These are phyloP conservation scores for Acanthococcus lagerstroemiae DNA, from an alignment of 2,888 invertebrate genomes.

Conservation along the genomic window DNA sequence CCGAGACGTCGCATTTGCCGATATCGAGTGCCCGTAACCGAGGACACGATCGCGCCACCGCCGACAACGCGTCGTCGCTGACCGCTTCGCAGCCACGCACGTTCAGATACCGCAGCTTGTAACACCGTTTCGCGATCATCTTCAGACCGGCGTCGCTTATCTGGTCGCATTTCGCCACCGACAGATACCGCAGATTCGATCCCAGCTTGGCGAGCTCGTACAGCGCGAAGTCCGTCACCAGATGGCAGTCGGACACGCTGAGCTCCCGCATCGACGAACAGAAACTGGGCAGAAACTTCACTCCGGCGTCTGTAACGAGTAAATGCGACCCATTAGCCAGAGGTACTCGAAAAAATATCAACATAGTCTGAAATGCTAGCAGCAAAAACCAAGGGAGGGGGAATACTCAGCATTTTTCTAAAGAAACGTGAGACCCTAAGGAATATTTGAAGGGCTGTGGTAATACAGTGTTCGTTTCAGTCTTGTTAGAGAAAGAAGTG, in stretches of 20 bases:
- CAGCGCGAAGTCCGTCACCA: slow-evolving; percentile 81
- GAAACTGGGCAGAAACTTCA: slow-evolving; percentile 85
- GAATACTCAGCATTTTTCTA: too few species aligned
- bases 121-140: slow-evolving; percentile 76
- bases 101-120: slow-evolving; percentile 79
- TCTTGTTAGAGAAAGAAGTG: too few species aligned
- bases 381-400: too few species aligned
- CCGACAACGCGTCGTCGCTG: slow-evolving; percentile 83
- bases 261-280: slow-evolving; percentile 74
- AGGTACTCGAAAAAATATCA: too few species aligned
- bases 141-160: slow-evolving; percentile 83
- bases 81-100: slow-evolving; percentile 86
- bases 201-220: slow-evolving; percentile 80
- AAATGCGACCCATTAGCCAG: too few species aligned
- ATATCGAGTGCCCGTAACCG: slow-evolving; percentile 77
- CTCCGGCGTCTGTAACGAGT: slow-evolving; percentile 62
- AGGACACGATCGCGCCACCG: slow-evolving; percentile 74
- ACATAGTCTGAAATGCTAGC: too few species aligned
- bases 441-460: too few species aligned
- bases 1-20: slow-evolving; percentile 88
- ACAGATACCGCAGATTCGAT: slow-evolving; percentile 79
- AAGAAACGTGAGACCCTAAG: too few species aligned
- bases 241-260: slow-evolving; percentile 80
- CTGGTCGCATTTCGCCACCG: slow-evolving; percentile 87
- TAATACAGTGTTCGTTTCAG: too few species aligned